Percentiles rank a stretch among this genome's conserved stretches.
Evolutionary conservation across 2,113 vertebrate genomes (phyloP).

Genomic region (Colistium nudipinnis): DNA sequence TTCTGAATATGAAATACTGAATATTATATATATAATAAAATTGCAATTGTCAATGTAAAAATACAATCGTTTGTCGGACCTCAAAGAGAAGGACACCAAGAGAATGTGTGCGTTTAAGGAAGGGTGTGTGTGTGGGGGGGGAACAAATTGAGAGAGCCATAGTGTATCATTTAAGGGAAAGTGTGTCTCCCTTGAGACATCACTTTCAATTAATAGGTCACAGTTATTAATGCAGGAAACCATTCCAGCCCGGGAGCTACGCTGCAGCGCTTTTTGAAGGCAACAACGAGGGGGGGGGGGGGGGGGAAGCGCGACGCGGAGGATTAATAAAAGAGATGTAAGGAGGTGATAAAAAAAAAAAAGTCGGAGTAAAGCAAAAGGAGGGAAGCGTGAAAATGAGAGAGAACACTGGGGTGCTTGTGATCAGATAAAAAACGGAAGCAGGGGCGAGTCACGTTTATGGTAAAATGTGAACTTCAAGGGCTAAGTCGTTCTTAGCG

Average conservation of each 20-base stretch:
- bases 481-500: constrained; percentile 14
- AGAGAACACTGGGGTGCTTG: constrained; percentile 14
- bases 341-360: constrained; percentile 43
- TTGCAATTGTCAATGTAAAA: too few species aligned
- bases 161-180: constrained; percentile 68
- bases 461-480: constrained; percentile 37
- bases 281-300: constrained; percentile 32
- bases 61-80: too few species aligned
- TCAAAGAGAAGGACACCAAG: background rate
- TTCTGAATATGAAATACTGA: background rate
- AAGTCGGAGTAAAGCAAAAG: constrained; percentile 31
- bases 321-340: constrained; percentile 48
- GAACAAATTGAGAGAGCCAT: constrained; percentile 47
- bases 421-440: constrained; percentile 63
- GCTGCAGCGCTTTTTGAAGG: constrained; percentile 9
- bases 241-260: background rate
- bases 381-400: constrained; percentile 42
- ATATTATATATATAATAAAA: too few species aligned
- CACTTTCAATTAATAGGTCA: constrained; percentile 67
- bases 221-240: constrained; percentile 56
- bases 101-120: background rate
- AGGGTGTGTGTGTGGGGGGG: background rate
- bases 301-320: constrained; percentile 7
- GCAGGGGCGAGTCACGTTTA: constrained; percentile 28
- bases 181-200: constrained; percentile 55